Evolutionary conservation across 2,797 vertebrate genomes (phyloP).

Genomic region (Argentina silus): DNA sequence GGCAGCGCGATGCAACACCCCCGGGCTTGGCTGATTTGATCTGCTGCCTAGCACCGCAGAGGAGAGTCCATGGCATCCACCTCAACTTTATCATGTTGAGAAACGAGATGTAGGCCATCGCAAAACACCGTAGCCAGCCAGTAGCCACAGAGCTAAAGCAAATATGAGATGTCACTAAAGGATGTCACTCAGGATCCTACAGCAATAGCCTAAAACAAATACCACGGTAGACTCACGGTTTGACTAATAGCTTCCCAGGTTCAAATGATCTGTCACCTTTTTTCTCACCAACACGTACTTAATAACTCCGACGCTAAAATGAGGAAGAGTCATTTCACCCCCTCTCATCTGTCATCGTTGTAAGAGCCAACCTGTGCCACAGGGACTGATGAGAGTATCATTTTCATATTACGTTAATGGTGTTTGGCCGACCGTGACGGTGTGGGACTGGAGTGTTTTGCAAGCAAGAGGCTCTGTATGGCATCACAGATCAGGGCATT

Average conservation of each 20-base stretch:
- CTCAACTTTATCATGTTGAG: neutral
- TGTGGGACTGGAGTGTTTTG: neutral
- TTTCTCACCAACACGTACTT: neutral
- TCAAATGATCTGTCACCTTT: no score
- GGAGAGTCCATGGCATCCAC: neutral
- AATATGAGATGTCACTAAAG: no score
- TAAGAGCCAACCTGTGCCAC: neutral
- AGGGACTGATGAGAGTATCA: neutral
- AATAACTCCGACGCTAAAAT: neutral
- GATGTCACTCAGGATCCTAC: no score
- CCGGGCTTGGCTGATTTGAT: neutral
- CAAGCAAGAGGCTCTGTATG: neutral
- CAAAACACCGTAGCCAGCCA: neutral
- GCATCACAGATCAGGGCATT: neutral
- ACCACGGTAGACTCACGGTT: no score
- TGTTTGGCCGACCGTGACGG: neutral
- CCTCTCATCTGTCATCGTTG: neutral
- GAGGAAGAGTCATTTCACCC: neutral
- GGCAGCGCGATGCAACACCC: conserved; percentile 29
- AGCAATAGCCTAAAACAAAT: neutral
- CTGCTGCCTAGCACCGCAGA: conserved; percentile 14
- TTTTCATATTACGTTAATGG: neutral
- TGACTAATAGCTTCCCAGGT: no score
- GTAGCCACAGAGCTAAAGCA: no score
- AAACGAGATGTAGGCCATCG: neutral